These are phyloP conservation scores for Schizopygopsis pylzovi DNA, from an alignment of 2,797 vertebrate species.

Conservation along the genomic window DNA sequence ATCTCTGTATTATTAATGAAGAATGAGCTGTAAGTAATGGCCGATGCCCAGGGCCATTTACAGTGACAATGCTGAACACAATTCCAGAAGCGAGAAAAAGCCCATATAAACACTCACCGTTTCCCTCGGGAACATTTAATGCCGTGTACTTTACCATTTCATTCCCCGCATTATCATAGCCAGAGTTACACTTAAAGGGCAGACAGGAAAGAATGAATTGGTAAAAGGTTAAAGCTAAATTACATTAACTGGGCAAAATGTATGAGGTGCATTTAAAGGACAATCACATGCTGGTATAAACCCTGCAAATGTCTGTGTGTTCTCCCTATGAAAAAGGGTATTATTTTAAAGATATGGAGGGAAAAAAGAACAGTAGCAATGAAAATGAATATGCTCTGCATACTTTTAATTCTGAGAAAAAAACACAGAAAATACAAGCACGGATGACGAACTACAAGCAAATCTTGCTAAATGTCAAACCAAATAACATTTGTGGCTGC, in stretches of 20 bases:
- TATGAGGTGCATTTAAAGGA: slow-evolving; percentile 41
- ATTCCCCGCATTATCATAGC: slow-evolving; percentile 28
- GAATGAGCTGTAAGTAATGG: slow-evolving; percentile 65
- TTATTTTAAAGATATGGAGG: slow-evolving; percentile 42
- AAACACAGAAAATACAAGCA: slow-evolving; percentile 31
- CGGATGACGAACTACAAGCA: slow-evolving; percentile 37
- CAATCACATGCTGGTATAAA: slow-evolving; percentile 38
- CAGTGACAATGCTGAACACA: slow-evolving; percentile 65
- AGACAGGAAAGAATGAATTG: slow-evolving; percentile 28
- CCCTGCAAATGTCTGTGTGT: slow-evolving; percentile 15
- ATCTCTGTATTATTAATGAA: slow-evolving; percentile 70
- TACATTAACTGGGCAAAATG: slow-evolving; percentile 31
- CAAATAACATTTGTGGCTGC: slow-evolving; percentile 43
- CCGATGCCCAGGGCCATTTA: slow-evolving; percentile 62
- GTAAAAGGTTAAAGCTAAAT: slow-evolving; percentile 47
- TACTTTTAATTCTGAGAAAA: slow-evolving; percentile 10
- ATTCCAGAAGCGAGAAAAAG: slow-evolving; percentile 60
- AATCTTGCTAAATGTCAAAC: slow-evolving; percentile 57
- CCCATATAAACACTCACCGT: slow-evolving; percentile 55
- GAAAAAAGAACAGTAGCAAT: background rate
- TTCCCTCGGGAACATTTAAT: slow-evolving; percentile 60
- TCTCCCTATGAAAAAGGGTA: slow-evolving; percentile 29
- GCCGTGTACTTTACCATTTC: slow-evolving; percentile 11
- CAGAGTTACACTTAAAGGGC: slow-evolving; percentile 39
- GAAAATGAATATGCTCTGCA: slow-evolving; percentile 7